A percentile compares a stretch with the other conserved stretches of the same genome.
Conservation (phyloP, 2,113 vertebrate species). For the Lanius ludovicianus region DNA sequence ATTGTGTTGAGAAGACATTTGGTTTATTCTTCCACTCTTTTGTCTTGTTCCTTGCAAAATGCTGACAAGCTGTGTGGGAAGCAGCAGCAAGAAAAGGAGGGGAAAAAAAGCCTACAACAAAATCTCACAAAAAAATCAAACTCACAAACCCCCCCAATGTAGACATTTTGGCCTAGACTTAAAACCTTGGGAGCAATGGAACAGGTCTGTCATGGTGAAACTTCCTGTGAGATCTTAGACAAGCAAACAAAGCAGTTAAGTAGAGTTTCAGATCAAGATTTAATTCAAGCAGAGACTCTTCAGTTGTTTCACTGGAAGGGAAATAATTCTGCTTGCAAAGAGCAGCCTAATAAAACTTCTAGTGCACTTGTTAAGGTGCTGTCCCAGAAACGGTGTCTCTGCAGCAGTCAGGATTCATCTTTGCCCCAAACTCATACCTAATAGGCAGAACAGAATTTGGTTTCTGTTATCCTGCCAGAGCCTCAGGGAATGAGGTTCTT, state of each 20-base stretch:
- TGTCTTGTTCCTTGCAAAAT: not conserved
- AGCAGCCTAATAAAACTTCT: not conserved
- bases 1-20: not conserved
- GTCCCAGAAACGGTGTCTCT: not conserved
- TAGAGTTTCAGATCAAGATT: not conserved
- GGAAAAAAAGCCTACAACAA: not conserved
- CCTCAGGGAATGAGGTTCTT: not conserved
- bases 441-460: not conserved
- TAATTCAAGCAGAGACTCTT: not conserved
- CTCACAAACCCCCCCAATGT: accelerated
- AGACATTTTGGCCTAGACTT: not conserved
- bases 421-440: not conserved
- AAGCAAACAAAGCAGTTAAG: not conserved
- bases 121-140: not conserved
- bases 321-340: not conserved
- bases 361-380: accelerated
- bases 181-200: not conserved
- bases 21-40: not conserved
- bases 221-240: not conserved
- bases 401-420: not conserved
- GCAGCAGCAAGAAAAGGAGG: not conserved
- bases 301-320: not conserved
- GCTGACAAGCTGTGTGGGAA: slow-evolving; percentile 2
- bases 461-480: not conserved
- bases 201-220: not conserved